These are phyloP conservation scores for Nasua narica DNA, from an alignment of 2,797 vertebrate species.

Conservation along the genomic window DNA sequence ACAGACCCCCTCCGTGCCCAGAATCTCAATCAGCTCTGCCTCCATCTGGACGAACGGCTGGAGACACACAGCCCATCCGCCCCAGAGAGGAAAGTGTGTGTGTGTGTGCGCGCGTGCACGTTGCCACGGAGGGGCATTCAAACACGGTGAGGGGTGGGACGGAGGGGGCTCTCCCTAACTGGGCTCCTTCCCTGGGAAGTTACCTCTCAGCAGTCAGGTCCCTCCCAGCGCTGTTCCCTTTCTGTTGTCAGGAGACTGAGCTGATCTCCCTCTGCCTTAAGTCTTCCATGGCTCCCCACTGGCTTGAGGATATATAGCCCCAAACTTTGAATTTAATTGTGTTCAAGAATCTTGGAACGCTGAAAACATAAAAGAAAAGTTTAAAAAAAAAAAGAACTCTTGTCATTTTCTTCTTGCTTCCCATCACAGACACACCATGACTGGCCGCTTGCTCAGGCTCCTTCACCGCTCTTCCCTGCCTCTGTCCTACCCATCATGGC, in stretches of 20 bases:
- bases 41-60: background rate
- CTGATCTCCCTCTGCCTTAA: too few relatives aligned
- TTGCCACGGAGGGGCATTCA: fast-evolving
- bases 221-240: background rate
- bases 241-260: background rate
- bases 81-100: background rate
- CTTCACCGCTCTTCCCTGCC: fast-evolving
- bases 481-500: fast-evolving
- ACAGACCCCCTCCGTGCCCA: fast-evolving
- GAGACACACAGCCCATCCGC: background rate
- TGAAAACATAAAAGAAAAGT: too few relatives aligned
- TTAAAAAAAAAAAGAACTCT: too few relatives aligned
- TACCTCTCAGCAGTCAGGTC: background rate
- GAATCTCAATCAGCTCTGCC: background rate
- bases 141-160: fast-evolving
- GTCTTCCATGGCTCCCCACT: background rate
- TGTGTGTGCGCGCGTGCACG: fast-evolving
- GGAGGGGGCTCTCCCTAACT: fast-evolving
- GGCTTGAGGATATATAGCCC: fast-evolving
- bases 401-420: background rate
- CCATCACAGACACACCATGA: fast-evolving
- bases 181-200: fast-evolving
- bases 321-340: fast-evolving
- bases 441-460: background rate
- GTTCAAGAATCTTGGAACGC: too few relatives aligned